These are phyloP conservation scores for Oryzias celebensis DNA, from an alignment of 2,113 vertebrate genomes.

Conservation along the genomic window DNA sequence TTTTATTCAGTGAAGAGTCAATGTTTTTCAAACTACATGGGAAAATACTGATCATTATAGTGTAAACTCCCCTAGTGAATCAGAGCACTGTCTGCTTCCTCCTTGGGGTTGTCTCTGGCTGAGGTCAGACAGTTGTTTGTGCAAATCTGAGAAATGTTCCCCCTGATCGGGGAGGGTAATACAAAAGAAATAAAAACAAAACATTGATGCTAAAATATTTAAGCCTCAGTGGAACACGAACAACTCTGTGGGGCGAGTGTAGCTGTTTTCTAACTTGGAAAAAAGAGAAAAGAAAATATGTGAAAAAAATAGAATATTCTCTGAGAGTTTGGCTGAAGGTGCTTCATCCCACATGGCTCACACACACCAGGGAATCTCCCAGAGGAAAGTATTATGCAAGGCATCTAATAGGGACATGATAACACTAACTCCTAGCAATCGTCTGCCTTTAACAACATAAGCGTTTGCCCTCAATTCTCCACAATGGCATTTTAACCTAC, in stretches of 20 bases:
- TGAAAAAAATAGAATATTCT: neutral
- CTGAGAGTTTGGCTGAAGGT: slow-evolving; percentile 16
- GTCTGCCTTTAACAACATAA: slow-evolving; percentile 35
- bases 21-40: neutral
- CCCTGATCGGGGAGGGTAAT: slow-evolving; percentile 18
- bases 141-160: slow-evolving; percentile 38
- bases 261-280: neutral
- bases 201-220: slow-evolving; percentile 38
- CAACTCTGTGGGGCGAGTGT: neutral
- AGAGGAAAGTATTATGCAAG: slow-evolving; percentile 45
- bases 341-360: slow-evolving; percentile 10
- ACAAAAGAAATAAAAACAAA: slow-evolving; percentile 19
- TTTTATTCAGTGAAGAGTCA: neutral
- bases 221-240: slow-evolving; percentile 16
- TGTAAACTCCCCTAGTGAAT: slow-evolving; percentile 10
- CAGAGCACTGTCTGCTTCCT: neutral
- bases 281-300: neutral
- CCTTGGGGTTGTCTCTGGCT: neutral
- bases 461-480: slow-evolving; percentile 19
- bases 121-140: slow-evolving; percentile 19
- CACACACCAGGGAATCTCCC: slow-evolving; percentile 40
- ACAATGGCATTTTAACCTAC: slow-evolving; percentile 10
- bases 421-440: slow-evolving; percentile 10
- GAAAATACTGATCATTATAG: slow-evolving; percentile 23
- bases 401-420: slow-evolving; percentile 39